Evolutionary conservation across 2,113 vertebrate species (phyloP), one percentile per base, ranked within the genome.

Genomic region (Grus americana): DNA sequence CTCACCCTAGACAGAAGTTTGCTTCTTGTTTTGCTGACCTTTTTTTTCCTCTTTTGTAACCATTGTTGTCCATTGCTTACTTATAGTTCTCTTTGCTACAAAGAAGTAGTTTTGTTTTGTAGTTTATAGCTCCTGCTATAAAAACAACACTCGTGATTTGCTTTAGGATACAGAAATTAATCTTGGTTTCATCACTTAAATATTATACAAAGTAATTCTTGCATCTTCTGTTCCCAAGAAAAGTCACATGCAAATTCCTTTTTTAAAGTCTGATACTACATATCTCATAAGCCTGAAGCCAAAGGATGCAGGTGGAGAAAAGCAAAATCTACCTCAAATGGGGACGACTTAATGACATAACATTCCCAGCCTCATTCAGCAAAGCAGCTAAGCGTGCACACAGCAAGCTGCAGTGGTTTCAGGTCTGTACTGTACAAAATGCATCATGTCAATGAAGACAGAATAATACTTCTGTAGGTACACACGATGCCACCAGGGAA

Each of bases 361-460:
- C 4, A 2, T 18, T 24, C 49, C 26, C 42, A 75, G 22, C 15
- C 22, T 32, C 30, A 50, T 46, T 57, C 49, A 46, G n/a, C 34
- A 66, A 54, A 72, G 85, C 62, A 71, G 23, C 3, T 30, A 29
- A 19, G 34, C 2, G 2, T 3, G 7, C 61, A 68, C 16, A 23
- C 0, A 0, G 36, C 0, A 4, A 83, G 47, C 29, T 50, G 54
- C 68, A 36, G 44, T 30, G 52, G 27, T 44, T 21, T 67, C 44
- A 32, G 59, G 26, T n/a, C 46, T 54, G 42, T 15, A 49, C 26
- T 32, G 67, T 34, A 40, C 27, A 55, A 59, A 93, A 67, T 19
- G 8, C 36, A 40, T 59, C 21, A 4, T 3, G 1, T 20, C 12
- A 3, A 14, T 7, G 24, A 32, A 24, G 68, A 23, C 22, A 50